Evolutionary conservation across 2,888 invertebrate species (phyloP).

Genomic region (Aplocera efformata): DNA sequence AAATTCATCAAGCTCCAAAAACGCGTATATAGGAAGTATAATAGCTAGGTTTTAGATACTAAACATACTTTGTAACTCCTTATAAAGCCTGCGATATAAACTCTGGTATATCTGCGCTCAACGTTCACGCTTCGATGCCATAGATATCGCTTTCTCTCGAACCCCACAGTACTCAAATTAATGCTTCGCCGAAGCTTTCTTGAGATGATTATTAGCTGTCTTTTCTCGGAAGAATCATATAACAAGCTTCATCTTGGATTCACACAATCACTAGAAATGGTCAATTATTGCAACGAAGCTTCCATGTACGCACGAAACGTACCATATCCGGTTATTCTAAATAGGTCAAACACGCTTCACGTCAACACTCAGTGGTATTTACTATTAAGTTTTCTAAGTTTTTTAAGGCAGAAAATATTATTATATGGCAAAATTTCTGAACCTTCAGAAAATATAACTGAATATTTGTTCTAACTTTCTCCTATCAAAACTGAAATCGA

Average conservation of each 20-base stretch:
- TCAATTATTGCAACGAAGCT: neutral
- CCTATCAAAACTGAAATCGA: neutral
- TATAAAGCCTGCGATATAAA: conserved; percentile 7
- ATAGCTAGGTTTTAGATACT: neutral
- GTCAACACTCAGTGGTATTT: too few relatives aligned
- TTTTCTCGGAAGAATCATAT: conserved; percentile 7
- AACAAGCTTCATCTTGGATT: conserved; percentile 1
- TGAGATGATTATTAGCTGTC: conserved; percentile 2
- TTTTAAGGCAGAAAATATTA: too few relatives aligned
- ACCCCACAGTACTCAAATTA: conserved; percentile 16
- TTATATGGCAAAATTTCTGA: too few relatives aligned
- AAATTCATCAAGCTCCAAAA: too few relatives aligned
- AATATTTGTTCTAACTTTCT: neutral
- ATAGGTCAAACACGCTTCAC: too few relatives aligned
- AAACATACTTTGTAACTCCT: too few relatives aligned
- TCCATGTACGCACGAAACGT: too few relatives aligned
- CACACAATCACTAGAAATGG: neutral
- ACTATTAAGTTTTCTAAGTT: too few relatives aligned
- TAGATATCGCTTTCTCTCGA: conserved; percentile 15
- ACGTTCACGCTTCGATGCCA: conserved; percentile 16
- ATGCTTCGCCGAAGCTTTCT: conserved; percentile 4
- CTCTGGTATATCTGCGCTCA: conserved; percentile 40
- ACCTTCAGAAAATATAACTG: too few relatives aligned
- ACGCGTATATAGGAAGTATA: too few relatives aligned
- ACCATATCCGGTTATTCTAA: too few relatives aligned